Percentiles rank a stretch among this genome's conserved stretches.
Conservation (phyloP, 2,113 vertebrate genomes). For the Nerophis lumbriciformis region DNA sequence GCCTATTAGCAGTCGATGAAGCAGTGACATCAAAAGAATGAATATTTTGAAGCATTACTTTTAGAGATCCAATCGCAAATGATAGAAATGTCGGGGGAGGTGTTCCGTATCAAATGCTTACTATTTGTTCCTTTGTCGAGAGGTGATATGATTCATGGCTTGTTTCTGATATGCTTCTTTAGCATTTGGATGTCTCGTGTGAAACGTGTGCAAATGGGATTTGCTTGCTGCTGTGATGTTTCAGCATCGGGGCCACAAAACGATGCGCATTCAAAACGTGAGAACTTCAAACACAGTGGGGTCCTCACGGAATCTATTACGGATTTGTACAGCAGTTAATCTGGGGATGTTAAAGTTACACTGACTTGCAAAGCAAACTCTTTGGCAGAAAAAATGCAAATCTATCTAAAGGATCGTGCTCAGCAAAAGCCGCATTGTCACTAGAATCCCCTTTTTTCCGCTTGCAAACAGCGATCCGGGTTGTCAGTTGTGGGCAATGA, state of each 20-base stretch:
- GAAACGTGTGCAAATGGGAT: conserved; percentile 56
- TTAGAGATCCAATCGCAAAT: conserved; percentile 40
- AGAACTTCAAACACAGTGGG: conserved; percentile 52
- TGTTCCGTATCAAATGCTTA: conserved; percentile 24
- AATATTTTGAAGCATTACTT: conserved; percentile 41
- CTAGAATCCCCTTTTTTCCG: conserved; percentile 19
- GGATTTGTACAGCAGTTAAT: conserved; percentile 66
- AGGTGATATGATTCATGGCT: conserved; percentile 34
- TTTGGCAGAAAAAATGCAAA: conserved; percentile 65
- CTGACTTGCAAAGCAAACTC: conserved; percentile 66
- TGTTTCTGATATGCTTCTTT: conserved; percentile 49
- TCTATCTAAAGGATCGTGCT: conserved; percentile 47
- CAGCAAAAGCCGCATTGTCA: conserved; percentile 13
- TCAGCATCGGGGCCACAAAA: conserved; percentile 43
- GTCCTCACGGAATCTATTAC: conserved; percentile 62
- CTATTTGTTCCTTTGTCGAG: conserved; percentile 21
- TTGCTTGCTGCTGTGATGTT: conserved; percentile 38
- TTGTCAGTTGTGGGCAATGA: conserved; percentile 35
- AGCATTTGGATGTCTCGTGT: conserved; percentile 31
- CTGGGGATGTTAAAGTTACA: conserved; percentile 50
- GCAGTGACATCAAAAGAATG: conserved; percentile 33
- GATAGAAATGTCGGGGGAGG: conserved; percentile 44
- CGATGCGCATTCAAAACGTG: conserved; percentile 56
- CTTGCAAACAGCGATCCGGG: conserved; percentile 52
- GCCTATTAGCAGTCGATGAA: conserved; percentile 27